Percentiles rank a stretch among this genome's conserved stretches.
These are phyloP conservation scores for Progne subis DNA, from an alignment of 2,113 vertebrate species.

Conservation along the genomic window DNA sequence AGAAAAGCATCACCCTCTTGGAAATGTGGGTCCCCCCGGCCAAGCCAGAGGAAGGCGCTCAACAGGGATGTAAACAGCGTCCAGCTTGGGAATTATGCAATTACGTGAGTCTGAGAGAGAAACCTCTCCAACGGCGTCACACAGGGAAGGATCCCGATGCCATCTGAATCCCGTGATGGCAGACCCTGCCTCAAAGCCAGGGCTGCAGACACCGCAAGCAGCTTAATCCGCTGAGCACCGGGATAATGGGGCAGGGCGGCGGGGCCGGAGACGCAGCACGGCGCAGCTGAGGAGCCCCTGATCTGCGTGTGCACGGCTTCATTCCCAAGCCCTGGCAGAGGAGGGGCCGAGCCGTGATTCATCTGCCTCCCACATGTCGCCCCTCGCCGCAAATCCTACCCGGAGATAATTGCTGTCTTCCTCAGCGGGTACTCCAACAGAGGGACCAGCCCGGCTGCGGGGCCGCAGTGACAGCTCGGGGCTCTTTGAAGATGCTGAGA, in stretches of 20 bases:
- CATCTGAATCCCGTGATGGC: neutral
- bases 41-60: neutral
- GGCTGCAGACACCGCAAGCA: neutral
- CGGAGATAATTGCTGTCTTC: neutral
- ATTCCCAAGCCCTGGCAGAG: neutral
- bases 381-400: neutral
- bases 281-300: neutral
- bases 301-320: neutral
- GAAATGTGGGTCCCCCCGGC: fast-evolving
- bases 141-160: neutral
- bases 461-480: neutral
- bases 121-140: neutral
- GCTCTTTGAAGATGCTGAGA: conserved; percentile 31
- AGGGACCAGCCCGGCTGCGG: neutral
- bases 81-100: neutral
- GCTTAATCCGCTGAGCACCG: neutral
- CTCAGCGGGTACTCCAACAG: neutral
- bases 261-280: neutral
- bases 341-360: neutral
- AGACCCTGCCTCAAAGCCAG: neutral
- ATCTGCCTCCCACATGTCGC: neutral
- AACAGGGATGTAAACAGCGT: neutral
- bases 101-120: neutral
- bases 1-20: neutral
- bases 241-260: neutral